Conservation (phyloP, 2,797 vertebrate genomes). For the Salmo trutta region DNA sequence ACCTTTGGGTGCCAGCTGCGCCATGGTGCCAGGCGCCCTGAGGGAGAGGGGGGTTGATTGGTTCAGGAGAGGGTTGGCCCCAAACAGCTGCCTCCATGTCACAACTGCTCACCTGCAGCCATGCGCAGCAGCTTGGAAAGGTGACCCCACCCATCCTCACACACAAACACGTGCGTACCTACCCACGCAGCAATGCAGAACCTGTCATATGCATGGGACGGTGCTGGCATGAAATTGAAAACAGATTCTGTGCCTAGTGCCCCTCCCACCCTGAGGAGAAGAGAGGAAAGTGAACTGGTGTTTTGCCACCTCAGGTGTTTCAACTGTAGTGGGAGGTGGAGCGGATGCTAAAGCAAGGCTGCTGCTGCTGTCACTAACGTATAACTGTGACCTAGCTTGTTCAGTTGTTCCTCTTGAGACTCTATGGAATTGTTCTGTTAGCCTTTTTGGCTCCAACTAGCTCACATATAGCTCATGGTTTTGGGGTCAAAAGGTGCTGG, state of each 20-base stretch:
- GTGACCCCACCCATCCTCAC: constrained; percentile 6
- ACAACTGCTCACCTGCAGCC: constrained; percentile 27
- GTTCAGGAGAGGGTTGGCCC: constrained; percentile 19
- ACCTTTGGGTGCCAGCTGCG: constrained; percentile 44
- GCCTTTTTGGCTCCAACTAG: no score
- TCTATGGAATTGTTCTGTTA: no score
- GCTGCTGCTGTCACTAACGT: no score
- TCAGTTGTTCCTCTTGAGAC: no score
- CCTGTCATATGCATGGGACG: background rate
- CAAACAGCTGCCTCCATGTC: constrained; percentile 21
- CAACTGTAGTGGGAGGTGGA: background rate
- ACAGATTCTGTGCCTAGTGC: constrained; percentile 3
- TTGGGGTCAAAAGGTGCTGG: background rate
- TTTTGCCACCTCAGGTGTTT: background rate
- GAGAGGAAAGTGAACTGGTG: constrained; percentile 3
- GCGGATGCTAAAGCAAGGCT: background rate
- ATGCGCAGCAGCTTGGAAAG: constrained; percentile 41
- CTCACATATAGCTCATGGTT: no score
- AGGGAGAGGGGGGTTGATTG: constrained; percentile 16
- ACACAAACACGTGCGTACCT: background rate
- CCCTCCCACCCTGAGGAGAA: constrained; percentile 8
- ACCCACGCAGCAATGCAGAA: background rate
- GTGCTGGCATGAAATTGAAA: background rate
- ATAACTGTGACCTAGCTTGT: no score
- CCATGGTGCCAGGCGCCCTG: constrained; percentile 23